A percentile compares a stretch with the other conserved stretches of the same genome.
phyloP scores from a whole-genome alignment of 2,888 invertebrate genomes.

The Trichopoda pennipes region DNA sequence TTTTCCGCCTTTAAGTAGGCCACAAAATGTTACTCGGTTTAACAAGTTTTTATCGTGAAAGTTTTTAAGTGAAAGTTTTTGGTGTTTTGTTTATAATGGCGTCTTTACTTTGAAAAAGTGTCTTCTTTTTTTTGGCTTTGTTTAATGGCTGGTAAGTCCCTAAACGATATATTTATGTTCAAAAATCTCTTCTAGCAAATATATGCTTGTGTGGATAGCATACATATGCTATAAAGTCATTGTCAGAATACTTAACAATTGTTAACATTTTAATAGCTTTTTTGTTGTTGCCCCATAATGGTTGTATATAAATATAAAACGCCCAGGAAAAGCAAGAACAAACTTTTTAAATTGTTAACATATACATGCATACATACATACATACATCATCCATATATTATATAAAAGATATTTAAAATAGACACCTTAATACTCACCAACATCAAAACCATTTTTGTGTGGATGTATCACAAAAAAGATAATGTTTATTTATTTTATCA shows the following conservation, averaged over 20 bases:
- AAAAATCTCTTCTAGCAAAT: not conserved
- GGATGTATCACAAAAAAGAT: not conserved
- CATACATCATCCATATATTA: too few species aligned
- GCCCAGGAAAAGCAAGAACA: not conserved
- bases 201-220: not conserved
- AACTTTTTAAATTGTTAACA: too few species aligned
- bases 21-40: not conserved
- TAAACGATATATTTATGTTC: too few species aligned
- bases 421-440: not conserved
- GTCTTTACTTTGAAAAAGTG: not conserved
- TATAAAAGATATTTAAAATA: not conserved
- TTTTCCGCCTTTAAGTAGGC: conserved; percentile 4
- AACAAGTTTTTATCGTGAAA: not conserved
- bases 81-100: not conserved
- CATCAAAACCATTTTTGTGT: not conserved
- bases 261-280: conserved; percentile 27
- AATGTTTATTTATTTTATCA: too few species aligned
- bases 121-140: not conserved
- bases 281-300: not conserved
- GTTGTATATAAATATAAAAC: not conserved
- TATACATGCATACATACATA: too few species aligned
- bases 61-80: not conserved
- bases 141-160: not conserved
- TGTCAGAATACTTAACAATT: conserved; percentile 39
- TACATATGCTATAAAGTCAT: conserved; percentile 21